phyloP scores from a whole-genome alignment of 2,113 vertebrate species.

The Varanus salvator region DNA sequence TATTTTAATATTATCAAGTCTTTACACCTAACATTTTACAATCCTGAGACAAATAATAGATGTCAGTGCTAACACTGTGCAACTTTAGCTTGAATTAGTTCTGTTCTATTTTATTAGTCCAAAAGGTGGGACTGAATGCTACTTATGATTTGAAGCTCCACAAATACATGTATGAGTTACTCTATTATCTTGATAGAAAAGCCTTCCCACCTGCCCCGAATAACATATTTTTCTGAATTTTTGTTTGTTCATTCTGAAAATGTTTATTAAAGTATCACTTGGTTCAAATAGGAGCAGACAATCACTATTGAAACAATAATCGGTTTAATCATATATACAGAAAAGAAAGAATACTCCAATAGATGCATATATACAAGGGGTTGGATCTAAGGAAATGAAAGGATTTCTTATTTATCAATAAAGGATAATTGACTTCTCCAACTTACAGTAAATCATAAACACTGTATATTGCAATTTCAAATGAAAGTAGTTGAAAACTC shows the following conservation, averaged over 20 bases:
- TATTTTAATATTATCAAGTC: constrained; percentile 2
- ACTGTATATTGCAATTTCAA: too few species aligned
- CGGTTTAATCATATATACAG: not conserved
- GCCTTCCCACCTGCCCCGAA: not conserved
- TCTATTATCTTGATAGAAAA: not conserved
- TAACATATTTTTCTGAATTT: too few species aligned
- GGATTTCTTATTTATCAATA: not conserved
- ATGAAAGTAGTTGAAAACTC: too few species aligned
- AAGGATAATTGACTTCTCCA: not conserved
- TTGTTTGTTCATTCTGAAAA: not conserved
- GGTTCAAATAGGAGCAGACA: not conserved
- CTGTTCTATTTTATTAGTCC: not conserved
- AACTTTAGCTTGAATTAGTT: accelerated
- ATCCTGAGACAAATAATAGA: not conserved
- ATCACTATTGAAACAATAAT: not conserved
- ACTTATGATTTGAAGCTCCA: not conserved
- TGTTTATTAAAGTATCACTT: not conserved
- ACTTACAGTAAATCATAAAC: too few species aligned
- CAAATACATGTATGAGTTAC: not conserved
- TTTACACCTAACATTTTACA: not conserved
- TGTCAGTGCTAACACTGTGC: not conserved
- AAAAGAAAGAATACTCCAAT: not conserved
- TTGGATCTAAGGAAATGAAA: not conserved
- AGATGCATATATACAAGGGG: not conserved
- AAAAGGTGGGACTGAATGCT: not conserved